Percentiles rank a stretch among this genome's conserved stretches.
Conservation (phyloP, 2,113 vertebrate genomes). For the Crotophaga sulcirostris region DNA sequence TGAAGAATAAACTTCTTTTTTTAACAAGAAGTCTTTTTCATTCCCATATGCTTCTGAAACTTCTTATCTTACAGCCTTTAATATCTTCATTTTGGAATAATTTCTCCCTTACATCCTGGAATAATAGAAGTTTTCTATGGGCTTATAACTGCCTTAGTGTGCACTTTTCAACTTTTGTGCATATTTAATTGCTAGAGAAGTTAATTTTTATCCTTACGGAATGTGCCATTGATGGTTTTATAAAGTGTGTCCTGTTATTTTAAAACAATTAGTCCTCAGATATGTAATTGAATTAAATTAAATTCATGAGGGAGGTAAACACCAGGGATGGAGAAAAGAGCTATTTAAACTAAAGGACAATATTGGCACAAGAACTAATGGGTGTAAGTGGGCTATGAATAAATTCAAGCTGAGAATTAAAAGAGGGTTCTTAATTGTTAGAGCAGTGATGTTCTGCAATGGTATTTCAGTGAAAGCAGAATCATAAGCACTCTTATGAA, state of each 20-base stretch:
- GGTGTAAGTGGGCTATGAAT: conserved; percentile 4
- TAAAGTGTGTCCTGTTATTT: conserved; percentile 31
- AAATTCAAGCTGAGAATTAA: conserved; percentile 22
- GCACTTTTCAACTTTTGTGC: background rate
- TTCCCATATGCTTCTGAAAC: background rate
- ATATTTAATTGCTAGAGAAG: conserved; percentile 17
- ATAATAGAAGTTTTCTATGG: background rate
- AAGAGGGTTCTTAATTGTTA: background rate
- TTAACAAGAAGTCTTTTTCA: background rate
- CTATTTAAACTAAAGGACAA: conserved; percentile 53
- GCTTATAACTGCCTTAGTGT: background rate
- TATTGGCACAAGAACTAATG: conserved; percentile 37
- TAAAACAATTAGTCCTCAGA: conserved; percentile 47
- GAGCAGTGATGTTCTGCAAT: background rate
- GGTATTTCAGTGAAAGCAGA: background rate
- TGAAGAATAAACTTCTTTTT: background rate
- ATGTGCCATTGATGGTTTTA: conserved; percentile 22
- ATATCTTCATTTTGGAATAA: background rate
- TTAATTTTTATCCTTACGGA: conserved; percentile 42
- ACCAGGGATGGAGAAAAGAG: conserved; percentile 1
- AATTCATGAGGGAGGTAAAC: conserved; percentile 37
- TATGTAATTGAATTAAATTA: conserved; percentile 47
- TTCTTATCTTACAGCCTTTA: background rate
- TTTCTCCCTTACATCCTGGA: background rate
- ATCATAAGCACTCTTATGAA: background rate